Conservation (phyloP, 1,140 invertebrate genomes). For the Lanistes nyassanus region DNA sequence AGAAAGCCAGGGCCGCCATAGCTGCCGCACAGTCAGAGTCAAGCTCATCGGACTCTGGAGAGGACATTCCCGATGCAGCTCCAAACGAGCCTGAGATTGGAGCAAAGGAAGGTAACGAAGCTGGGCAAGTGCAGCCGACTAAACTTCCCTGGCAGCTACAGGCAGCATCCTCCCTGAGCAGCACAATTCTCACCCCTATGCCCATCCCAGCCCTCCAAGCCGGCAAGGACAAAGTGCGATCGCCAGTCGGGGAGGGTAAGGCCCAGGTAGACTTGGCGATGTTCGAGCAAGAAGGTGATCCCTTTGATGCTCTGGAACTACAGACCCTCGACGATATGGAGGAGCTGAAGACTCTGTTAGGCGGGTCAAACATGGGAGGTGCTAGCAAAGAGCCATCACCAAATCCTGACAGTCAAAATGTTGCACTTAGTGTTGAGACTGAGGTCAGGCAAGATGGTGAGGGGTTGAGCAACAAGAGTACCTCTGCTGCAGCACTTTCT, state of each 20-base stretch:
- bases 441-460: too few relatives aligned
- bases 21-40: slow-evolving; percentile 2
- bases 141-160: slow-evolving; percentile 20
- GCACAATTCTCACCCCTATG: slow-evolving; percentile 44
- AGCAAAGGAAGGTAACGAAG: not conserved
- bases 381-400: slow-evolving; percentile 19
- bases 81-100: slow-evolving; percentile 3
- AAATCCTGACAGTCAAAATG: slow-evolving; percentile 1
- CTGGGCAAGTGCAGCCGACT: not conserved
- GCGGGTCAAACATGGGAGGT: slow-evolving; percentile 7
- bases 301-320: slow-evolving; percentile 53
- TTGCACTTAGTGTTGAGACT: too few relatives aligned
- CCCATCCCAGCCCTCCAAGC: slow-evolving; percentile 20
- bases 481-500: too few relatives aligned
- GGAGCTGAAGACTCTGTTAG: slow-evolving; percentile 44
- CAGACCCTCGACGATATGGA: slow-evolving; percentile 54
- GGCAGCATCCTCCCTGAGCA: slow-evolving; percentile 32
- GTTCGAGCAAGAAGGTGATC: slow-evolving; percentile 55
- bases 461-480: too few relatives aligned
- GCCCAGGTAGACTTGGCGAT: slow-evolving; percentile 42
- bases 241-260: not conserved
- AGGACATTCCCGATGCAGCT: slow-evolving; percentile 13
- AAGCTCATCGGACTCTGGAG: slow-evolving; percentile 23
- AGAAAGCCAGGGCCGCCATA: slow-evolving; percentile 5
- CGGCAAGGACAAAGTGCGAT: slow-evolving; percentile 10